Percentiles rank a stretch among this genome's conserved stretches.
phyloP scores from a whole-genome alignment of 1,140 invertebrate genomes.

The Tetramorium parvispinum region DNA sequence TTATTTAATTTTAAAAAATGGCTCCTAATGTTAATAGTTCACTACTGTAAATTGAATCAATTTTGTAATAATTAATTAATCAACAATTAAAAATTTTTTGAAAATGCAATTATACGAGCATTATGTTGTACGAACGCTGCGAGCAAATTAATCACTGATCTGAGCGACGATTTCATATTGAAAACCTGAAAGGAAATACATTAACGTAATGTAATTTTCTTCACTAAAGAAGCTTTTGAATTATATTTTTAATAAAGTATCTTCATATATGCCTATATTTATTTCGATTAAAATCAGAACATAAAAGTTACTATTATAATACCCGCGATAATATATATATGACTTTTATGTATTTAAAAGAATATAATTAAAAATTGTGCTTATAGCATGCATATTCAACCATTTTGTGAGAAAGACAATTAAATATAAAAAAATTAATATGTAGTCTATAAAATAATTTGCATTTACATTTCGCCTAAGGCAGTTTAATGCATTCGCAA shows the following conservation, averaged over 20 bases:
- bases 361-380: slow-evolving; percentile 12
- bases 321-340: neutral
- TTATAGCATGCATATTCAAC: neutral
- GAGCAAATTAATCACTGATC: slow-evolving; percentile 11
- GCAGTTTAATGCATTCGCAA: slow-evolving; percentile 14
- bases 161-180: slow-evolving; percentile 27
- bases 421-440: slow-evolving; percentile 34
- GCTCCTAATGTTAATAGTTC: neutral
- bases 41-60: neutral
- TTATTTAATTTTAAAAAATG: neutral
- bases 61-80: neutral
- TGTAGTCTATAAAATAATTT: slow-evolving; percentile 27
- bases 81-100: neutral
- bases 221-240: neutral
- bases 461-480: neutral
- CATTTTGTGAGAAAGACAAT: neutral
- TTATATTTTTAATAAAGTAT: neutral
- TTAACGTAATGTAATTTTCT: neutral
- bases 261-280: neutral
- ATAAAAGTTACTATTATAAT: neutral
- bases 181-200: slow-evolving; percentile 57
- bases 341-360: neutral
- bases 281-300: neutral
- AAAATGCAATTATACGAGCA: neutral
- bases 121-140: neutral